phyloP scores from a whole-genome alignment of 2,888 invertebrate species.

The Meliscaeva auricollis region DNA sequence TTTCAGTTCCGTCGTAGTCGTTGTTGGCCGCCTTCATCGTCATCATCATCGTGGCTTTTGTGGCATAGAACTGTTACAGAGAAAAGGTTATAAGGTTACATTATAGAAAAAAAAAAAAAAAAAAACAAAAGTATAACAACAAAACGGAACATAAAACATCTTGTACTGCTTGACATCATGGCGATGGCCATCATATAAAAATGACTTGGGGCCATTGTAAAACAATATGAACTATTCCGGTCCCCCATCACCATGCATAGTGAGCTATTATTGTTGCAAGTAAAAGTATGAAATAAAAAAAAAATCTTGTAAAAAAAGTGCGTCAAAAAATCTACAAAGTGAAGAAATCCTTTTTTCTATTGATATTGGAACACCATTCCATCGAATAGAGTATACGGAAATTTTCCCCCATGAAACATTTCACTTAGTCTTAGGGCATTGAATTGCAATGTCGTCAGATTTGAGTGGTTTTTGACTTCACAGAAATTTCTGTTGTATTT shows the following conservation, averaged over 20 bases:
- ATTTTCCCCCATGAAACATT: background rate
- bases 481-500: slow-evolving; percentile 5
- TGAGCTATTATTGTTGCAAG: slow-evolving; percentile 65
- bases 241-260: slow-evolving; percentile 35
- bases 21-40: slow-evolving; percentile 29
- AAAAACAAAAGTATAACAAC: slow-evolving; percentile 55
- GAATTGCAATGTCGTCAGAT: slow-evolving; percentile 29
- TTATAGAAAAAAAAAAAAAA: no score
- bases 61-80: slow-evolving; percentile 72
- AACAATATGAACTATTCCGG: slow-evolving; percentile 70
- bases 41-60: slow-evolving; percentile 58
- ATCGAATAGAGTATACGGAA: slow-evolving; percentile 16
- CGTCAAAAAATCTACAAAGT: slow-evolving; percentile 48
- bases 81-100: slow-evolving; percentile 79
- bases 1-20: slow-evolving; percentile 12
- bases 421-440: background rate
- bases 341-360: slow-evolving; percentile 39
- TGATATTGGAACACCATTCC: slow-evolving; percentile 27
- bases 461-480: slow-evolving; percentile 31
- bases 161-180: slow-evolving; percentile 74
- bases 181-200: slow-evolving; percentile 73
- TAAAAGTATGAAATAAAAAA: slow-evolving; percentile 29
- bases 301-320: slow-evolving; percentile 32
- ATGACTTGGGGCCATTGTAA: slow-evolving; percentile 75
- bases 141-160: slow-evolving; percentile 68